A percentile compares a stretch with the other conserved stretches of the same genome.
phyloP scores from a whole-genome alignment of 2,888 invertebrate species.

The Bombylius discolor region DNA sequence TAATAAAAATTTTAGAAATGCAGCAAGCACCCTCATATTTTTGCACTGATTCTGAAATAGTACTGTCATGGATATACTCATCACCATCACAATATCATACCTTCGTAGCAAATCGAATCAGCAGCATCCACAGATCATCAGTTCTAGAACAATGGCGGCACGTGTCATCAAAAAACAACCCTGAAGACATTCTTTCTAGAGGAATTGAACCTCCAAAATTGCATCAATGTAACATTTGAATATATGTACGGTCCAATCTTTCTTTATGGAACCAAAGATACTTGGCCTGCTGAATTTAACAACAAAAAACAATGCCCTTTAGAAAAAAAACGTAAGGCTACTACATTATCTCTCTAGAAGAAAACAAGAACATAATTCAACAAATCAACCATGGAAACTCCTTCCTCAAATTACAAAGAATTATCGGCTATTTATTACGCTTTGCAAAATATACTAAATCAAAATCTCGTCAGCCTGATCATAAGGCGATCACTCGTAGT shows the following conservation, averaged over 20 bases:
- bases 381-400: too few species aligned
- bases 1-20: neutral
- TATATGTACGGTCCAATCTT: neutral
- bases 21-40: neutral
- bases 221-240: neutral
- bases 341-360: too few species aligned
- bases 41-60: constrained; percentile 18
- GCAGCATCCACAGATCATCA: constrained; percentile 17
- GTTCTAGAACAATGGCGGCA: neutral
- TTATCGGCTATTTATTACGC: too few species aligned
- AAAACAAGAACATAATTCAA: too few species aligned
- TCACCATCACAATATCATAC: constrained; percentile 10
- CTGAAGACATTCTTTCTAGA: neutral
- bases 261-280: neutral
- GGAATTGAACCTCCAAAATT: neutral
- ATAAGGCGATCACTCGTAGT: too few species aligned
- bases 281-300: neutral
- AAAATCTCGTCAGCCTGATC: too few species aligned
- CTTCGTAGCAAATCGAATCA: constrained; percentile 22
- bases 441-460: too few species aligned
- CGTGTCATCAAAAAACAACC: neutral
- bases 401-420: too few species aligned
- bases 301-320: too few species aligned
- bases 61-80: constrained; percentile 12
- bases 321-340: too few species aligned